Base-by-base conservation (phyloP, 1,140 invertebrate genomes). In the Drosophila erecta region DNA sequence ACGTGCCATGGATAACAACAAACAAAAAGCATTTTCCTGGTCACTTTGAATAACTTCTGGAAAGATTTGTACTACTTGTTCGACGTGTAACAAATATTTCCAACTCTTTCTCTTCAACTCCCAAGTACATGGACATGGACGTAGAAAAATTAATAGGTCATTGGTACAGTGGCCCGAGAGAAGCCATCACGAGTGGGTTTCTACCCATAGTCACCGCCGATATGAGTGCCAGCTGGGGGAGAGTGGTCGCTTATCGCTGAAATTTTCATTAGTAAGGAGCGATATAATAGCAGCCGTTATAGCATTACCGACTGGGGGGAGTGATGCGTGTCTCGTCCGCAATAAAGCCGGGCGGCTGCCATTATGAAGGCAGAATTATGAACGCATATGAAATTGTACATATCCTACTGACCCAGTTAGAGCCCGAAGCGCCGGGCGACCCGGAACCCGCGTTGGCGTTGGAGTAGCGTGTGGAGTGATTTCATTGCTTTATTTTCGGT, bases 351-450 rank as follows among this genome's bases (percentile, higher is more conserved):
- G 75, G 62, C 64, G 77, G 75, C 66, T 59, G 61, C 66, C 67
- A 79, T 89, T 80, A 87, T 84, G 76, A 77, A 54, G 67, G 60
- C 55, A 71, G 73, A 86, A 87, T 86, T 87, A 81, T 79, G 65
- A 84, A 79, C 76, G 84, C 80, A 87, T 87, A 89, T 80, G 80
- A 87, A 87, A 79, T 69, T 69, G 61, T 76, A 83, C 77, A 81
- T 81, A 87, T 86, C 72, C 84, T 84, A 90, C 69, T 89, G 78
- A 89, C 84, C 84, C 73, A 89, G 85, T 90, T 89, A 72, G 67
- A 17, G 15, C 20, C n/a, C 20, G 11, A 43, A 40, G 15, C 14
- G 15, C 15, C 8, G 4, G 20, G 37, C 15, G 53, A 35, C 37
- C 58, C 33, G 58, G n/a, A 44, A 33, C 22, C 30, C 50, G n/a